These are phyloP conservation scores for Drosophila nasuta DNA, from an alignment of 1,140 invertebrate species.

Conservation along the genomic window DNA sequence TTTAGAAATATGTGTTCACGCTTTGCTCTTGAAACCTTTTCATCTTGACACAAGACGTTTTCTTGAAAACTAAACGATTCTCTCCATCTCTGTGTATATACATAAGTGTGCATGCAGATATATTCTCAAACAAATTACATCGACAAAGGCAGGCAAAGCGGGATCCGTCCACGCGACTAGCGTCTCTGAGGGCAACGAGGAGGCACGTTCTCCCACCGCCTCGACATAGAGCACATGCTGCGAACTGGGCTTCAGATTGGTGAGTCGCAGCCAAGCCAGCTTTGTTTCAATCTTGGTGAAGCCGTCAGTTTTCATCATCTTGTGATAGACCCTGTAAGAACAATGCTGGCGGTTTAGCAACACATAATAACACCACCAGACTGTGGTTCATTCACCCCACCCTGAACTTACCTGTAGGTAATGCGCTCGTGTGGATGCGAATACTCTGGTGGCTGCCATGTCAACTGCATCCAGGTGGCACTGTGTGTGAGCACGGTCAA, in stretches of 20 bases:
- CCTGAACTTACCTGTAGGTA: constrained; percentile 87
- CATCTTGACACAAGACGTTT: no score
- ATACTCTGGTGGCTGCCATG: constrained; percentile 93
- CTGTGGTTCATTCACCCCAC: background rate
- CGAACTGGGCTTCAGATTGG: constrained; percentile 90
- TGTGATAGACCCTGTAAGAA: constrained; percentile 88
- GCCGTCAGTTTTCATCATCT: constrained; percentile 87
- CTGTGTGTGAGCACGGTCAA: constrained; percentile 90
- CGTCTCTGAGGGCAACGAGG: constrained; percentile 91
- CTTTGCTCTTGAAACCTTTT: no score
- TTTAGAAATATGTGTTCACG: no score
- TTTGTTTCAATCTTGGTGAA: constrained; percentile 88
- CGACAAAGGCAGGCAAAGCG: constrained; percentile 93
- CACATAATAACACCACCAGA: background rate
- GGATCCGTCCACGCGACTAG: constrained; percentile 94
- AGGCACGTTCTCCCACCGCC: constrained; percentile 88
- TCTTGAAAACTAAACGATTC: no score
- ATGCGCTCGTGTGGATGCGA: constrained; percentile 91
- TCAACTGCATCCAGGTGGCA: constrained; percentile 91
- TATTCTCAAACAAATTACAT: constrained; percentile 86
- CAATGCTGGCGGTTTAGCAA: background rate
- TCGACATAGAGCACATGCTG: constrained; percentile 91
- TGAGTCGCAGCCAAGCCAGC: constrained; percentile 89
- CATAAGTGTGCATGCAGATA: background rate
- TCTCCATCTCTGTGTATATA: background rate